A percentile compares a stretch with the other conserved stretches of the same genome.
phyloP scores from a whole-genome alignment of 1,140 invertebrate genomes.

The Drosophila ficusphila region DNA sequence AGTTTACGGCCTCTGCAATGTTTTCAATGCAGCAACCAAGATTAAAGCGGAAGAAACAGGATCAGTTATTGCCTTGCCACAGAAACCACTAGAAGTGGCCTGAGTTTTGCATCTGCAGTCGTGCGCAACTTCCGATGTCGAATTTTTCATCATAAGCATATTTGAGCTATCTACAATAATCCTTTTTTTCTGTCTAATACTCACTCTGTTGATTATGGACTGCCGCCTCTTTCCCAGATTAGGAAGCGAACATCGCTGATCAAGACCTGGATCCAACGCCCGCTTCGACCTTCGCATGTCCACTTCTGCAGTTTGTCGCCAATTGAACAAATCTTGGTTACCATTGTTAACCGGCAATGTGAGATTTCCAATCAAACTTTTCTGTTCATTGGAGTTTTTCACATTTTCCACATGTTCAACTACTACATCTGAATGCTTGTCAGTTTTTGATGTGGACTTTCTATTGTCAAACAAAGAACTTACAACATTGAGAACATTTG shows the following conservation, averaged over 20 bases:
- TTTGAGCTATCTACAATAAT: no score
- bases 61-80: conserved; percentile 25
- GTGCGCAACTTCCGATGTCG: conserved; percentile 70
- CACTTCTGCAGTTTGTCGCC: no score
- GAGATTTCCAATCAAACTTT: neutral
- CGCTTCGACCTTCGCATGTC: conserved; percentile 85
- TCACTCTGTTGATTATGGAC: conserved; percentile 87
- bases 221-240: conserved; percentile 87
- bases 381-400: no score
- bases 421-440: no score
- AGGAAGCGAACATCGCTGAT: conserved; percentile 87
- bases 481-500: no score
- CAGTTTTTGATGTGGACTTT: no score
- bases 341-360: conserved; percentile 85
- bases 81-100: conserved; percentile 44
- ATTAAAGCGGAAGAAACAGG: conserved; percentile 80
- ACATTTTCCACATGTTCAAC: no score
- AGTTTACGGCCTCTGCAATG: conserved; percentile 77
- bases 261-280: conserved; percentile 87
- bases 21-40: conserved; percentile 67
- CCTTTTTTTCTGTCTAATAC: no score
- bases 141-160: conserved; percentile 70
- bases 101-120: conserved; percentile 8
- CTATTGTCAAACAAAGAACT: no score
- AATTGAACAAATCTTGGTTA: conserved; percentile 73